Evolutionary conservation across 2,888 invertebrate genomes (phyloP).

Genomic region (Drosophila longiperda): DNA sequence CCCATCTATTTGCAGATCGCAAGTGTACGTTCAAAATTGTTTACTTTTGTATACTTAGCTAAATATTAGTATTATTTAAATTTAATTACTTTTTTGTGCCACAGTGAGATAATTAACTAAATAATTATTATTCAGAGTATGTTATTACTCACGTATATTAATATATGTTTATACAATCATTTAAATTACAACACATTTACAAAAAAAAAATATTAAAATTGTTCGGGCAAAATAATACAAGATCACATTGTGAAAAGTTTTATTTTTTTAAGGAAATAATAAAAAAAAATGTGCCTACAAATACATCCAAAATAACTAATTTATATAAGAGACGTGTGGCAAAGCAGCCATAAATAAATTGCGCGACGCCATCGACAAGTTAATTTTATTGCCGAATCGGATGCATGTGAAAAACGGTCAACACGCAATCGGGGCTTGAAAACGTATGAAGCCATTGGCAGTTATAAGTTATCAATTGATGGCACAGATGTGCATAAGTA

Average conservation of each 20-base stretch:
- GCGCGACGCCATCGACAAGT: conserved; percentile 41
- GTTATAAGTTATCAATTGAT: conserved; percentile 34
- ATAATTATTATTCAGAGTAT: neutral
- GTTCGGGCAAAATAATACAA: neutral
- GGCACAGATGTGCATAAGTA: conserved; percentile 21
- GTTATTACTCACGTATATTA: neutral
- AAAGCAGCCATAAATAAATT: conserved; percentile 55
- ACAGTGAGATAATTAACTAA: conserved; percentile 1
- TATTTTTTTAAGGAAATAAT: neutral
- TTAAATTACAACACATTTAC: neutral
- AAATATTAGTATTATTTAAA: neutral
- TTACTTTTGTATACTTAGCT: conserved; percentile 9
- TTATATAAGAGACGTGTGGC: conserved; percentile 29
- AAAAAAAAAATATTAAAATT: neutral
- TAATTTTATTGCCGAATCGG: conserved; percentile 54
- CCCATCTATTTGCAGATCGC: conserved; percentile 9
- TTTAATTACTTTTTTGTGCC: neutral
- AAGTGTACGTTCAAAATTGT: conserved; percentile 32
- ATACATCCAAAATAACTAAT: conserved; percentile 1
- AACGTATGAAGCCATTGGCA: conserved; percentile 8
- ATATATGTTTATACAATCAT: neutral
- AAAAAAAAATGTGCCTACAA: neutral
- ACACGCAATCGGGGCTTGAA: conserved; percentile 51
- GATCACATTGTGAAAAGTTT: neutral
- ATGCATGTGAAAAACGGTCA: conserved; percentile 25